phyloP scores from a whole-genome alignment of 1,140 invertebrate genomes.

The Diabrotica undecimpunctata region DNA sequence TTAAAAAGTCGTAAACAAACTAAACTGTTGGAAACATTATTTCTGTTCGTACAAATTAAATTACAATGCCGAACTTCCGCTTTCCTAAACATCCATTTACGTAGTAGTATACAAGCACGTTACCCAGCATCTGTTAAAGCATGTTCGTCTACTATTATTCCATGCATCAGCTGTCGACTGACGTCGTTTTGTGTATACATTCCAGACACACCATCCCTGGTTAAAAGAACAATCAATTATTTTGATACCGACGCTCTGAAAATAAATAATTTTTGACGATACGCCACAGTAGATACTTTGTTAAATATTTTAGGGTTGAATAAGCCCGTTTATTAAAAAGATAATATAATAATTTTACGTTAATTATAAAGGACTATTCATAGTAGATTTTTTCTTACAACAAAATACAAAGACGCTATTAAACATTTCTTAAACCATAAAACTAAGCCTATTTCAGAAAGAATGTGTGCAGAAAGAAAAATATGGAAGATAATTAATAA shows the following conservation, averaged over 20 bases:
- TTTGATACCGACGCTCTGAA: not conserved
- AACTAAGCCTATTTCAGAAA: too few species aligned
- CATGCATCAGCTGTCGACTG: conserved; percentile 8
- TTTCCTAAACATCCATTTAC: not conserved
- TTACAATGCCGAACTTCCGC: not conserved
- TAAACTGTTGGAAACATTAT: too few species aligned
- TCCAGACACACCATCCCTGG: not conserved
- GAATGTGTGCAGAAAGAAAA: too few species aligned
- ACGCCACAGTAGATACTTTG: conserved; percentile 1
- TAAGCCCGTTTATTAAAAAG: too few species aligned
- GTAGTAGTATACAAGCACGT: not conserved
- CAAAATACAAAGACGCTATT: too few species aligned
- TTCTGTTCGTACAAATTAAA: too few species aligned
- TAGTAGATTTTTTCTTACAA: too few species aligned
- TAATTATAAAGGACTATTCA: too few species aligned
- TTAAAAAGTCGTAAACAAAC: too few species aligned
- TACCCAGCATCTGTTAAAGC: conserved; percentile 7
- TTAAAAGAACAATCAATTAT: conserved; percentile 12
- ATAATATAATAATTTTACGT: too few species aligned
- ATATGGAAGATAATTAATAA: too few species aligned
- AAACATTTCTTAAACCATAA: too few species aligned
- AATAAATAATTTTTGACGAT: conserved; percentile 8
- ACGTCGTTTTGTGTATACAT: conserved; percentile 5
- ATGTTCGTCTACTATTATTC: not conserved
- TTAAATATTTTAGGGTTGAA: not conserved